Evolutionary conservation across 2,888 invertebrate genomes (phyloP).

Genomic region (Heteromyza rotundicornis): DNA sequence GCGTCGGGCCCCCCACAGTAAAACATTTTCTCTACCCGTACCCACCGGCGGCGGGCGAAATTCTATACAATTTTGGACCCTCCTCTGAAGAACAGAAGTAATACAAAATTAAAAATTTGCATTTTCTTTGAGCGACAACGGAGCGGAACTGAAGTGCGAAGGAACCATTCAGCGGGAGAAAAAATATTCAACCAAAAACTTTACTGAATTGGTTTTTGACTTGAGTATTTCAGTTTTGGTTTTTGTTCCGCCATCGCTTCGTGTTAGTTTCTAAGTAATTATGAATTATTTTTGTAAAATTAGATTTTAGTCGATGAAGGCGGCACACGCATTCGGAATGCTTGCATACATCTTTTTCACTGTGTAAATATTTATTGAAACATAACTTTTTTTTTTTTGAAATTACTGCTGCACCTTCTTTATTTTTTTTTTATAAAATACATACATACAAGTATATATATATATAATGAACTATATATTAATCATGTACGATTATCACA

Average conservation of each 20-base stretch:
- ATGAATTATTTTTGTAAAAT: not conserved
- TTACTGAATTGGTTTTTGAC: slow-evolving; percentile 6
- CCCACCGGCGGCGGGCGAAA: not conserved
- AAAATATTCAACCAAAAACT: slow-evolving; percentile 8
- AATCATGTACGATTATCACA: not conserved
- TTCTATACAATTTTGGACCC: not conserved
- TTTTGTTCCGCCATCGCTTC: not conserved
- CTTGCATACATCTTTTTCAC: slow-evolving; percentile 2
- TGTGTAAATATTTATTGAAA: slow-evolving; percentile 27
- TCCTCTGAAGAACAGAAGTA: not conserved
- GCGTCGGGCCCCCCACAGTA: not conserved
- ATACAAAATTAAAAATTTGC: not conserved
- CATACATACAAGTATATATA: not conserved
- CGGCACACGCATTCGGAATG: not conserved
- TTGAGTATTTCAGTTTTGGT: slow-evolving; percentile 6
- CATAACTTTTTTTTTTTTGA: not conserved
- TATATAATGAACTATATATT: too few relatives aligned
- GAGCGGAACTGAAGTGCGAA: not conserved
- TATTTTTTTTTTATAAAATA: not conserved
- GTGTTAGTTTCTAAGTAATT: not conserved
- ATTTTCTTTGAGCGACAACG: not conserved
- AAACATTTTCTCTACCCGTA: not conserved
- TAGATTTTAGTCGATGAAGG: slow-evolving; percentile 1
- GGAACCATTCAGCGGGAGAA: not conserved
- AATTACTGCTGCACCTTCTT: not conserved